Conservation (phyloP, 2,888 invertebrate genomes). For the Caradrina clavipalpis region DNA sequence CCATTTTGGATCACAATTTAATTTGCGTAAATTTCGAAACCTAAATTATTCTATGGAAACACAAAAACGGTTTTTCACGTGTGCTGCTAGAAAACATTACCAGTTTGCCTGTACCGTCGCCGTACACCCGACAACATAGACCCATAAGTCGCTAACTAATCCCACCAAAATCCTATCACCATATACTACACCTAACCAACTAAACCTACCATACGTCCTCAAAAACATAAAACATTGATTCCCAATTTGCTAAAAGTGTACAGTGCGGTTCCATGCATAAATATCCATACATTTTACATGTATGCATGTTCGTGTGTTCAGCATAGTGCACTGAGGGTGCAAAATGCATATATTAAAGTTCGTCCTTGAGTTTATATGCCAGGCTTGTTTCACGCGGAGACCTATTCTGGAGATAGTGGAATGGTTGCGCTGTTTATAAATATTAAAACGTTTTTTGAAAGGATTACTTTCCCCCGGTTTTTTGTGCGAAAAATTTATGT, state of each 20-base stretch:
- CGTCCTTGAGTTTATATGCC: slow-evolving; percentile 69
- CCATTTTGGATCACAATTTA: too few relatives aligned
- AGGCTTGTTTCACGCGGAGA: slow-evolving; percentile 46
- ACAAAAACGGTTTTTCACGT: too few relatives aligned
- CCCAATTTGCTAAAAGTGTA: slow-evolving; percentile 48
- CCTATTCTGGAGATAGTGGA: slow-evolving; percentile 63
- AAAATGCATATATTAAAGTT: slow-evolving; percentile 76
- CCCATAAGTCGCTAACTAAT: too few relatives aligned
- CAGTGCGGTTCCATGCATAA: slow-evolving; percentile 64
- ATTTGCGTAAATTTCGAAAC: too few relatives aligned
- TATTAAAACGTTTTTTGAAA: neutral
- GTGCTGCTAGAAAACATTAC: too few relatives aligned
- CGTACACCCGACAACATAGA: too few relatives aligned
- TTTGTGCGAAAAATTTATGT: too few relatives aligned
- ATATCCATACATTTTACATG: slow-evolving; percentile 69
- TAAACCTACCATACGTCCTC: slow-evolving; percentile 17
- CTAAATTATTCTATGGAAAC: too few relatives aligned
- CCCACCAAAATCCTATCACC: neutral
- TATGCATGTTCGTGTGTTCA: slow-evolving; percentile 26
- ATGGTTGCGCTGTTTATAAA: neutral
- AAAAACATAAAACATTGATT: slow-evolving; percentile 55
- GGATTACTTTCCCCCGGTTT: too few relatives aligned
- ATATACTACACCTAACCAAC: neutral
- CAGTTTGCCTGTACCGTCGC: too few relatives aligned
- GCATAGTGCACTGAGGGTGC: slow-evolving; percentile 58